Conservation (phyloP, 1,140 invertebrate species). For the Zophobas atratus region DNA sequence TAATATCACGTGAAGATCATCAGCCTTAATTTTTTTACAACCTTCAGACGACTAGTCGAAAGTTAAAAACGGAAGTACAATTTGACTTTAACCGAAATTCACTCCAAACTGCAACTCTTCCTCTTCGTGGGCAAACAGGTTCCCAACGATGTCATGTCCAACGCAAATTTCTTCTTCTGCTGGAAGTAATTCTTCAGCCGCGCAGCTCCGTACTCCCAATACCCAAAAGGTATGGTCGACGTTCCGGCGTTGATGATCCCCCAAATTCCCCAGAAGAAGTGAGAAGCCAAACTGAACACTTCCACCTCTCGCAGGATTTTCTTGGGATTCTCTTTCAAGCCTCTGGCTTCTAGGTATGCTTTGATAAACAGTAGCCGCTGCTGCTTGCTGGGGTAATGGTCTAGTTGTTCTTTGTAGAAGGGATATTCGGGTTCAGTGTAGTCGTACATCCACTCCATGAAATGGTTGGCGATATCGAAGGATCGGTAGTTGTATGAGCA, state of each 20-base stretch:
- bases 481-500: conserved; percentile 94
- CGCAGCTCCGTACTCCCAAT: conserved; percentile 76
- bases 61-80: conserved; percentile 43
- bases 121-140: conserved; percentile 53
- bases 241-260: conserved; percentile 88
- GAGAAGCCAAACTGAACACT: conserved; percentile 88
- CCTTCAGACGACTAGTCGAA: conserved; percentile 40
- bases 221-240: conserved; percentile 94
- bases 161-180: conserved; percentile 70
- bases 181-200: conserved; percentile 64
- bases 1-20: conserved; percentile 34
- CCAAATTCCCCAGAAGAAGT: conserved; percentile 96
- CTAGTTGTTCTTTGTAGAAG: conserved; percentile 79
- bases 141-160: conserved; percentile 15
- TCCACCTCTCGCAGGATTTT: conserved; percentile 84
- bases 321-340: conserved; percentile 71
- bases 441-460: conserved; percentile 95
- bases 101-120: conserved; percentile 51
- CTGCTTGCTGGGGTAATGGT: conserved; percentile 81
- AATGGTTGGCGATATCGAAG: conserved; percentile 97
- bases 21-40: conserved; percentile 43
- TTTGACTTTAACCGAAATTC: conserved; percentile 45
- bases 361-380: conserved; percentile 76
- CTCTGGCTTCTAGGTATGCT: conserved; percentile 62
- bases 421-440: conserved; percentile 87